Evolutionary conservation across 2,113 vertebrate genomes (phyloP).

Genomic region (Corvus moneduloides): DNA sequence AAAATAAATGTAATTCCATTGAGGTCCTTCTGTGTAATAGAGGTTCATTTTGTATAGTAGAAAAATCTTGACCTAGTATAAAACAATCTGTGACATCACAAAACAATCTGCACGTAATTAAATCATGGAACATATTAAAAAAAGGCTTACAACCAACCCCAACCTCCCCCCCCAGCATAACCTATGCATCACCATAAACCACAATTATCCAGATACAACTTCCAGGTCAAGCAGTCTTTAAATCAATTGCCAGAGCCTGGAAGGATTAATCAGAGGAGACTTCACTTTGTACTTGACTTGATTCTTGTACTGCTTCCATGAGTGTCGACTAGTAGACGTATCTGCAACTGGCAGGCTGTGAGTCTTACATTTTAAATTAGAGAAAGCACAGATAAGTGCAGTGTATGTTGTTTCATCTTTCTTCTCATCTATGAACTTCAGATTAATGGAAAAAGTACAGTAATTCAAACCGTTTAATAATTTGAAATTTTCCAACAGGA

Average conservation of each 20-base stretch:
- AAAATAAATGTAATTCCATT: background rate
- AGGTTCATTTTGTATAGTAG: background rate
- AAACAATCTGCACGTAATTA: background rate
- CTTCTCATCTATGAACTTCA: background rate
- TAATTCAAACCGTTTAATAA: background rate
- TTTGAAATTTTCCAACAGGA: background rate
- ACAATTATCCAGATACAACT: background rate
- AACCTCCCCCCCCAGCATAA: too few species aligned
- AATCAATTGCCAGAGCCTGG: background rate
- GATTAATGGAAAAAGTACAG: background rate
- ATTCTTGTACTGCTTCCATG: background rate
- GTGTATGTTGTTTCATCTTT: background rate
- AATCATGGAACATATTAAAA: background rate
- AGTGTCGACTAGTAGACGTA: background rate
- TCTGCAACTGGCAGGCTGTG: fast-evolving
- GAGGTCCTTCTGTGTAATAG: background rate
- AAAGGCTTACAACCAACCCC: background rate
- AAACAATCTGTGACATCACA: background rate
- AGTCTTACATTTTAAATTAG: background rate
- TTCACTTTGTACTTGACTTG: background rate
- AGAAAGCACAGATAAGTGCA: background rate
- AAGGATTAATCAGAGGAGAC: background rate
- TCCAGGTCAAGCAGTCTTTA: background rate
- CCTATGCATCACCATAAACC: background rate
- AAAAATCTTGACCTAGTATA: background rate